Evolutionary conservation across 1,140 invertebrate species (phyloP), one percentile per base, ranked within the genome.

Genomic region (Drosophila ironensis): DNA sequence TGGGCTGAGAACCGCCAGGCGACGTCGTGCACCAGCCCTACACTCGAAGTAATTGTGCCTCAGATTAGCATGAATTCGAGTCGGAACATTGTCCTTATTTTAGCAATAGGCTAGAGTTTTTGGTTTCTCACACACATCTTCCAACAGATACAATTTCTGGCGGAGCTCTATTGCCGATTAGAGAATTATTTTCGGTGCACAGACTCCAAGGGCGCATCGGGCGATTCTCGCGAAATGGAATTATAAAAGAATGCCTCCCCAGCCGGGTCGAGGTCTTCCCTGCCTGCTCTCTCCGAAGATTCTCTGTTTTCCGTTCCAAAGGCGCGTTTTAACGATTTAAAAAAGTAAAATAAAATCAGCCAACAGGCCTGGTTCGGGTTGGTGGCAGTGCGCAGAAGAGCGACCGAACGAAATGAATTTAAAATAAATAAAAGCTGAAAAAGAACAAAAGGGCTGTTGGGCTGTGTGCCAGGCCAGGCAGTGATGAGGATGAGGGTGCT

Each of bases 221-320:
- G 63, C 84, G 80, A 88, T 88, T 88, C 84, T 88, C 78, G 86
- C 78, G 84, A 88, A 88, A 88, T 88, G 86, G 84, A 88, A 88
- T 88, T 88, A 88, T 88, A 88, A 88, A 88, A 84, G 84, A 88
- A 88, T 88, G 81, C 84, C 72, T 76, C 72, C 69, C 30, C 48
- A 72, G 63, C 80, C 51, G 59, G 69, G 63, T 59, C 68, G 42
- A 60, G 40, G 41, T 54, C 38, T 56, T 24, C 25, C 38, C 25
- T 20, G 37, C 45, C 20, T 16, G n/a, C n/a, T 40, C 24, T 52
- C 40, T 6, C 30, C 33, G 24, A 33, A 12, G 30, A 33, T 33
- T 25, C 25, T 20, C 27, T 19, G 6, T 53, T 3, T 19, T 16
- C 28, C 20, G 44, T 16, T 22, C 20, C 37, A 60, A n/a, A n/a